A percentile compares a stretch with the other conserved stretches of the same genome.
phyloP scores from a whole-genome alignment of 2,888 invertebrate genomes.

The Lithophane semibrunnea region DNA sequence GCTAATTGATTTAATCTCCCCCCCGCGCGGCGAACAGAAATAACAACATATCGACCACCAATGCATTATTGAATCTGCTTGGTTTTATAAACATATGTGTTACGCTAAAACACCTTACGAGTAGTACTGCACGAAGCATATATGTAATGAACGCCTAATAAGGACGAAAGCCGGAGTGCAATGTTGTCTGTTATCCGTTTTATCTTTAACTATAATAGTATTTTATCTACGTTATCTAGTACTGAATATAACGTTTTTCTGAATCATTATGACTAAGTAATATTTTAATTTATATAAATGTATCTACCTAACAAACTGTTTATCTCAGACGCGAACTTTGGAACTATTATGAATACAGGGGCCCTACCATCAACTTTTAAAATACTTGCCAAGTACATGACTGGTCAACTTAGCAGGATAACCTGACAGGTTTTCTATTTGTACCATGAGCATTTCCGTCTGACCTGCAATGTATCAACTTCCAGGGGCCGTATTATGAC shows the following conservation, averaged over 20 bases:
- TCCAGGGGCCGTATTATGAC: too few relatives aligned
- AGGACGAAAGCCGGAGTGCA: conserved; percentile 21
- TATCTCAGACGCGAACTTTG: conserved; percentile 34
- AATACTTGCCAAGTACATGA: too few relatives aligned
- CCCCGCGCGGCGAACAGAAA: conserved; percentile 44
- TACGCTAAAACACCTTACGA: conserved; percentile 14
- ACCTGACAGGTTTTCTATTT: too few relatives aligned
- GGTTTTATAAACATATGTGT: not conserved
- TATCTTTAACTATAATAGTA: conserved; percentile 50
- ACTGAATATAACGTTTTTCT: conserved; percentile 33
- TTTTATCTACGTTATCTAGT: conserved; percentile 55
- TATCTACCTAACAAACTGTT: not conserved
- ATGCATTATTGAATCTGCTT: conserved; percentile 61
- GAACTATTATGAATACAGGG: conserved; percentile 5
- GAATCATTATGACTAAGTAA: conserved; percentile 45
- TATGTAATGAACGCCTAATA: conserved; percentile 15
- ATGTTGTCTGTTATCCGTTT: conserved; percentile 34
- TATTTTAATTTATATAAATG: conserved; percentile 51
- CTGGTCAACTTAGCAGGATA: too few relatives aligned
- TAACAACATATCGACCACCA: conserved; percentile 68
- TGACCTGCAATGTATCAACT: too few relatives aligned
- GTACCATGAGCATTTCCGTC: too few relatives aligned
- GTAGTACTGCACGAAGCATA: conserved; percentile 12
- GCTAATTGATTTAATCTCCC: conserved; percentile 35
- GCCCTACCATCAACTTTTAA: too few relatives aligned